These are phyloP conservation scores for Bombus cullumanus DNA, from an alignment of 1,140 invertebrate species.

Conservation along the genomic window DNA sequence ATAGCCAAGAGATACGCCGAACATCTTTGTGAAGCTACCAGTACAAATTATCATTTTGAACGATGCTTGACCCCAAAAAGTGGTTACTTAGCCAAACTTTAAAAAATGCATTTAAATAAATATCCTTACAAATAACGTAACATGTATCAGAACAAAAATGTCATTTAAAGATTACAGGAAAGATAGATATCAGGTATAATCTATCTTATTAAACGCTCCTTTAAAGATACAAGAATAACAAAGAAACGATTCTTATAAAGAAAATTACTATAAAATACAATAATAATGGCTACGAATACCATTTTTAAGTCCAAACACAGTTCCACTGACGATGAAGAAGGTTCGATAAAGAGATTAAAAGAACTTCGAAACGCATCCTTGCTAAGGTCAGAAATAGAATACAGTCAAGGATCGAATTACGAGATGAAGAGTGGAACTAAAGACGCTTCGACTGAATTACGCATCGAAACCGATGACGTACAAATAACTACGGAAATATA, in stretches of 20 bases:
- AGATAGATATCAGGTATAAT: neutral
- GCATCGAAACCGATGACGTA: conserved; percentile 3
- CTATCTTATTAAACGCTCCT: neutral
- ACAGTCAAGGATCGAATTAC: neutral
- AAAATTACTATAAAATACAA: neutral
- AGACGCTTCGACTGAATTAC: neutral
- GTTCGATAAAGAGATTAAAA: neutral
- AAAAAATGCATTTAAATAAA: neutral
- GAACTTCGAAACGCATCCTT: no score
- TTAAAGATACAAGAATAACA: neutral
- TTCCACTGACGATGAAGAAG: neutral
- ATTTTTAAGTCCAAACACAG: neutral
- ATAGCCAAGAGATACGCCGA: no score
- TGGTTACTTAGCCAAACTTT: conserved; percentile 10
- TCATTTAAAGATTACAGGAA: neutral
- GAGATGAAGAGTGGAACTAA: rapidly evolving
- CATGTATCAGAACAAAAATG: neutral
- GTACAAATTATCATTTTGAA: neutral
- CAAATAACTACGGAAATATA: conserved; percentile 25
- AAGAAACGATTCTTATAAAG: neutral
- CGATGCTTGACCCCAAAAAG: neutral
- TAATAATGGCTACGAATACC: neutral
- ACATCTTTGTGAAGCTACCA: neutral
- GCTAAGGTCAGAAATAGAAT: neutral
- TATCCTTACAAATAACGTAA: no score